Percentiles rank a stretch among this genome's conserved stretches.
phyloP scores from a whole-genome alignment of 30 jellyfish, hydroid and myxozoan species.

The Nemopilema nomurai region DNA sequence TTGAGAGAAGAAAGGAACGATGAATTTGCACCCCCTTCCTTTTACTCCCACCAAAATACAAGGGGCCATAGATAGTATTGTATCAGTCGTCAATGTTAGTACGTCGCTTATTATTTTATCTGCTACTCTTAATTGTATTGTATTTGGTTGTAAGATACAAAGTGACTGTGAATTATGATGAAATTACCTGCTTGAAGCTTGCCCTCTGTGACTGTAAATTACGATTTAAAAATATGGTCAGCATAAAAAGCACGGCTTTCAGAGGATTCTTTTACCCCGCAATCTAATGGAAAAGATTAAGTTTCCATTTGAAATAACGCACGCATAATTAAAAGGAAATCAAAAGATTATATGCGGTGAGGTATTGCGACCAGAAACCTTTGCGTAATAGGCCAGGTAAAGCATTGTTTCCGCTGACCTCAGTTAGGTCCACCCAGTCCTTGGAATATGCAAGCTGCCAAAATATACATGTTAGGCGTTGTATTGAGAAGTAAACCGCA shows the following conservation, averaged over 20 bases:
- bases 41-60: constrained; percentile 11
- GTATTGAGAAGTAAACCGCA: too few species aligned
- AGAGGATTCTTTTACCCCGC: not conserved
- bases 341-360: not conserved
- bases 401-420: not conserved
- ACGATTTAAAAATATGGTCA: too few species aligned
- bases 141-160: not conserved
- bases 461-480: too few species aligned
- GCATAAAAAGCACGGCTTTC: not conserved
- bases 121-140: too few species aligned
- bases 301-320: not conserved
- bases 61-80: not conserved
- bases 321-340: not conserved
- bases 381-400: not conserved
- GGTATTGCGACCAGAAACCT: not conserved
- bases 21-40: constrained; percentile 90
- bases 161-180: too few species aligned
- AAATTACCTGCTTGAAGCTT: too few species aligned
- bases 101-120: too few species aligned
- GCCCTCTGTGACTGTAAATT: not conserved
- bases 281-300: not conserved
- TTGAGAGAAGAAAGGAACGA: constrained; percentile 80
- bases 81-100: too few species aligned
- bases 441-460: not conserved
- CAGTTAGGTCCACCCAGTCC: not conserved